Percentiles rank a stretch among this genome's conserved stretches.
phyloP scores from a whole-genome alignment of 2,888 invertebrate genomes.

The Ochropacha duplaris region DNA sequence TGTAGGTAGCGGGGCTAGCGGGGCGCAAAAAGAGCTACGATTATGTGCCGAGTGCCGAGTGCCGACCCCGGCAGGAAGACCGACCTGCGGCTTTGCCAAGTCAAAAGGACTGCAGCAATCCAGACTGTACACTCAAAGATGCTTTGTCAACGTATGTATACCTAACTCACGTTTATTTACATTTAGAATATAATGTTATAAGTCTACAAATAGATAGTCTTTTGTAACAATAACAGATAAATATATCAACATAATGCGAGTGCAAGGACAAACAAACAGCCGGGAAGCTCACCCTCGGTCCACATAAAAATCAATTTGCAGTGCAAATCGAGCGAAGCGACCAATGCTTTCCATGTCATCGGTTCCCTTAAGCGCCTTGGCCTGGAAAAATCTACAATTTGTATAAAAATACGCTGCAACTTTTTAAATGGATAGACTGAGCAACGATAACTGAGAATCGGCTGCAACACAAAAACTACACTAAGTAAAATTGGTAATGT shows the following conservation, averaged over 20 bases:
- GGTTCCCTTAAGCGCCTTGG: constrained; percentile 63
- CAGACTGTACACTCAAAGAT: constrained; percentile 31
- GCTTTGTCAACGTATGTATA: constrained; percentile 34
- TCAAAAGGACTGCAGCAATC: constrained; percentile 44
- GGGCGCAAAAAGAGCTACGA: constrained; percentile 45
- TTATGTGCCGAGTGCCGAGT: constrained; percentile 45
- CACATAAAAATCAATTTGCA: constrained; percentile 79
- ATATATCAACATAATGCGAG: constrained; percentile 1
- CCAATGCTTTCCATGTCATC: constrained; percentile 79
- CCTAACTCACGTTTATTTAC: constrained; percentile 6
- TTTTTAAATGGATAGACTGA: constrained; percentile 36
- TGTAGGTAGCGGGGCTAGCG: constrained; percentile 21
- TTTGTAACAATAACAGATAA: background rate
- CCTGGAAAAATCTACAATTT: constrained; percentile 70
- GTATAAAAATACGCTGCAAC: constrained; percentile 45
- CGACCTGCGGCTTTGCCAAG: constrained; percentile 33
- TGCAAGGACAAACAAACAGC: constrained; percentile 48
- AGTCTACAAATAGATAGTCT: background rate
- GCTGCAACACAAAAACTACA: too few species aligned
- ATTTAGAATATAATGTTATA: too few species aligned
- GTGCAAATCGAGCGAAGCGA: constrained; percentile 76
- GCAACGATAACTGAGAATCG: constrained; percentile 22
- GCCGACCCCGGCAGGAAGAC: constrained; percentile 44
- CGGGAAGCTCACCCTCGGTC: constrained; percentile 36
- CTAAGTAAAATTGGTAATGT: background rate